Evolutionary conservation across 2,113 vertebrate species (phyloP).

Genomic region (human (Homo sapiens)): DNA sequence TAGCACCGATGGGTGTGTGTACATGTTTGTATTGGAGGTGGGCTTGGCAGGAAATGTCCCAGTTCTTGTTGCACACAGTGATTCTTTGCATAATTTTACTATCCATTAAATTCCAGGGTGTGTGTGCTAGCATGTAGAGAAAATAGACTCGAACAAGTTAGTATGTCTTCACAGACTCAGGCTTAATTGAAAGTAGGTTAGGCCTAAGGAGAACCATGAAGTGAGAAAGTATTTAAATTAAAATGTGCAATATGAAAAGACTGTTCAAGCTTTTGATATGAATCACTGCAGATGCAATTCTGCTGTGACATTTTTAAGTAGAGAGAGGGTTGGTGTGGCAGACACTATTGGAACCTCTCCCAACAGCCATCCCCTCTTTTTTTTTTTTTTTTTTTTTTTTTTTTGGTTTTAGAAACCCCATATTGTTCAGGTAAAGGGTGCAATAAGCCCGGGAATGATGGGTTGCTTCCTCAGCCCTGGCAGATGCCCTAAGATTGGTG

Average conservation of each 20-base stretch:
- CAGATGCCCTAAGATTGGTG: neutral
- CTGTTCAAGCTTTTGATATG: neutral
- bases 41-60: constrained; percentile 31
- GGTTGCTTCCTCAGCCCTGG: neutral
- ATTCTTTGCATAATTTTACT: constrained; percentile 69
- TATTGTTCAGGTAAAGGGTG: neutral
- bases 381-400: neutral
- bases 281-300: neutral
- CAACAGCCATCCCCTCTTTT: neutral
- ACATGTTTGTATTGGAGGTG: constrained; percentile 45
- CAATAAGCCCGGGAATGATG: neutral
- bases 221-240: constrained; percentile 8
- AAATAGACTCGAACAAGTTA: constrained; percentile 52
- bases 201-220: neutral
- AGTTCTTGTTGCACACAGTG: constrained; percentile 2
- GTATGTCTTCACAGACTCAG: constrained; percentile 5
- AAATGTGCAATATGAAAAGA: neutral
- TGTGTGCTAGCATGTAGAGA: constrained; percentile 28
- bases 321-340: neutral
- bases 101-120: constrained; percentile 56
- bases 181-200: constrained; percentile 6
- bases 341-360: neutral
- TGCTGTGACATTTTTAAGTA: neutral
- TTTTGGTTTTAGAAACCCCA: neutral
- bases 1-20: neutral